Evolutionary conservation across 2,113 vertebrate genomes (phyloP), one percentile per base, ranked within the genome.

Genomic region (Petrocephalus zakoni): DNA sequence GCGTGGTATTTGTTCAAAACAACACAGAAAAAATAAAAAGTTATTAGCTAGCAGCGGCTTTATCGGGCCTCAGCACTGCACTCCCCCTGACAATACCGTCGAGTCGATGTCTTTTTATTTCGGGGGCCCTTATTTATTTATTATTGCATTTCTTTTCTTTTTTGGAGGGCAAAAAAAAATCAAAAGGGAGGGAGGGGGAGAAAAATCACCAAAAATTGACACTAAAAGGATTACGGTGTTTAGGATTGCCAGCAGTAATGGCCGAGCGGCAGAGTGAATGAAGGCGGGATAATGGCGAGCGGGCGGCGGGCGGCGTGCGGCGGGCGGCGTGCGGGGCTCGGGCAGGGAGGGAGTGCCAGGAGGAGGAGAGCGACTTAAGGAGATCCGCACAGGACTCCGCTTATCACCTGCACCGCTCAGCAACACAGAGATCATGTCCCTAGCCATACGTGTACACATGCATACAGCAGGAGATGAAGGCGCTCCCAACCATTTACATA

Each of bases 211-310:
- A 97, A 97, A 96, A 96, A 96, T 96, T 97, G 96, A 95, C 94
- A 96, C 97, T 98, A 97, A 99, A 97, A 97, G 97, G 98, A 99
- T 98, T 99, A 98, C 96, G 96, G 97, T 96, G 96, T 97, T 97
- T 96, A 96, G 97, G 97, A 96, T 95, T 96, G 96, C 96, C 96
- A 95, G 95, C 96, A 95, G 96, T 96, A 96, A 96, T 97, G 96
- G 96, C 96, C 96, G 96, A 97, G 95, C 96, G 95, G 96, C 95
- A 96, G 82, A 95, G 94, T 95, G 95, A 96, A 95, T 94, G 95
- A 96, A 96, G 95, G 94, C 95, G 94, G 95, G 95, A 96, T 96
- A 96, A 96, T 96, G 96, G 94, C 95, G 93, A 92, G 93, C 92
- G 87, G 92, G 94, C 92, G 94, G 94, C 93, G 94, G 91, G 95